phyloP scores from a whole-genome alignment of 2,113 vertebrate genomes.

The Glareola pratincola region DNA sequence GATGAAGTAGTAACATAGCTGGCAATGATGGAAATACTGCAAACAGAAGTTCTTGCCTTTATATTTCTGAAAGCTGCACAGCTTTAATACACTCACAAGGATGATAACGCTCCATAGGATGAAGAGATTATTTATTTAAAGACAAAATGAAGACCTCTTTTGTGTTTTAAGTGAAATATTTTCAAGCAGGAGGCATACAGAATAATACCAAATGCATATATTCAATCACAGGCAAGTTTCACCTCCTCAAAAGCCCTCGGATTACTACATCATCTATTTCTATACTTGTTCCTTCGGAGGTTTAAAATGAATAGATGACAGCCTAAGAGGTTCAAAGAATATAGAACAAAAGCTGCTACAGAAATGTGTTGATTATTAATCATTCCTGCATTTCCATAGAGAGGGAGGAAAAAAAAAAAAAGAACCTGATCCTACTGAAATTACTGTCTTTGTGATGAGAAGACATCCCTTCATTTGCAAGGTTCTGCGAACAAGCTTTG shows the following conservation, averaged over 20 bases:
- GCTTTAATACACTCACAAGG: background rate
- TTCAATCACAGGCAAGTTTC: background rate
- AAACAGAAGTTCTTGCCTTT: background rate
- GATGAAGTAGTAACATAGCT: background rate
- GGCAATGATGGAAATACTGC: background rate
- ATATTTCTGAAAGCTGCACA: background rate
- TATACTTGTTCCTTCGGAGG: background rate
- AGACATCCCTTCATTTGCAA: background rate
- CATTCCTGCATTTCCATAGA: background rate
- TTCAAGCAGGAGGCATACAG: background rate
- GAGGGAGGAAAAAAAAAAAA: background rate
- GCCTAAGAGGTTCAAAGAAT: slow-evolving; percentile 30
- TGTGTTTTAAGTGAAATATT: background rate
- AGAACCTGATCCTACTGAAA: background rate
- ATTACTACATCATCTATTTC: slow-evolving; percentile 26
- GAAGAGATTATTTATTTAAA: background rate
- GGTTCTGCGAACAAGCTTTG: background rate
- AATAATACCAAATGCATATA: background rate
- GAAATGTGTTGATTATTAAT: slow-evolving; percentile 51
- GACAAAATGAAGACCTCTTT: background rate
- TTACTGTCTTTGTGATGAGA: background rate
- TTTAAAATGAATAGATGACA: slow-evolving; percentile 41
- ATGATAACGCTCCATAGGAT: background rate
- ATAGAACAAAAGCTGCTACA: slow-evolving; percentile 31
- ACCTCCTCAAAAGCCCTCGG: background rate